Evolutionary conservation across 2,888 invertebrate genomes (phyloP), one percentile per base, ranked within the genome.

Genomic region (Saturnia japonica): DNA sequence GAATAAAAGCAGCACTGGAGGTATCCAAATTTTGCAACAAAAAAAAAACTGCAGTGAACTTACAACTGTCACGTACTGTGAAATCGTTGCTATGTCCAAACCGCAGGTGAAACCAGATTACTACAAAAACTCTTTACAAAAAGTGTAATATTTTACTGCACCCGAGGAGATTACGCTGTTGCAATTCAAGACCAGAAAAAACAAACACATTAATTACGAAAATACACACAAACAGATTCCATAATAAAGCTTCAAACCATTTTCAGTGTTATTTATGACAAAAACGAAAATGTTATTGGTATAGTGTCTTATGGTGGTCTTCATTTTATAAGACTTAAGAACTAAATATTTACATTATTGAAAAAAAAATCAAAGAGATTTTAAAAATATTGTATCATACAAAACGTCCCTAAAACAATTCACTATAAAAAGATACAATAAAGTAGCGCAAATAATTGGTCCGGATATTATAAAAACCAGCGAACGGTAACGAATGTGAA

Each of bases 401-500:
- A 28, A 28, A 14, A 28, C 25, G 14, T 25, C 14, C 28, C 14
- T 78, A 83, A 84, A 86, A 81, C 77, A 76, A 83, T 86, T 80
- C 81, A 84, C 81, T 80, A 80, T 81, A 78, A 85, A 85, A 80
- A 85, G 83, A 83, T 76, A 76, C 64, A 64, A 64, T 75, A 74
- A 74, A 84, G 82, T 91, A 78, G 89, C 91, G 90, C 87, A 89
- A 87, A 91, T 90, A 91, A 91, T 85, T 80, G 86, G 77, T 45
- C 83, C 78, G 78, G 74, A 85, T 81, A 88, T 90, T 88, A 88
- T 77, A 74, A 75, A 80, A 82, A 70, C 74, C 84, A 85, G 78
- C 85, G 82, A 87, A 80, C 85, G 77, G 86, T 83, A 84, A 84
- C 86, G 77, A 74, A 71, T 73, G 74, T 79, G 84, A 81, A 80